Base-by-base conservation (phyloP, 37 sponge, comb jelly and placozoan species). In the Spongia lamella region DNA sequence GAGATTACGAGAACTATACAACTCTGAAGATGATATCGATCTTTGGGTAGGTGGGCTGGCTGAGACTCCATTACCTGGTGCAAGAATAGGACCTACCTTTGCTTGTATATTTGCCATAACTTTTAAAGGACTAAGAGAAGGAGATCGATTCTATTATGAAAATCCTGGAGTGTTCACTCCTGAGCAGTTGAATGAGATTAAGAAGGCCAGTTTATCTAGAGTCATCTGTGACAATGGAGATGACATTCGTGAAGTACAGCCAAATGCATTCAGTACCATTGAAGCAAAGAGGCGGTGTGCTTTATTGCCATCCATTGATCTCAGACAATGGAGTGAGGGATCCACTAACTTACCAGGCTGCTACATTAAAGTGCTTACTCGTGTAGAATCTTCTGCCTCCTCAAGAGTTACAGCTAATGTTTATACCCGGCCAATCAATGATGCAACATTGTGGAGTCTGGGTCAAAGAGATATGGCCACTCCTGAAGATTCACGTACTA, bases 141-240 rank as follows among this genome's bases (percentile, higher is more conserved):
- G 97, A 17, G 97, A 97, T 65, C 56, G 94, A 27, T 93, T 93
- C 76, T 97, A 51, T 66, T 93, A 88, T 63, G 66, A 57, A 32
- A 78, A 86, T 31, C 68, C 68, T 22, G 72, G 82, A 17, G 85
- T 83, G 7, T 93, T 93, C 79, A 88, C 89, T 27, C 16, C 38
- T 20, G 72, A 7, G 11, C 94, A 97, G 55, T 61, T 79, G 7
- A 7, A 19, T 11, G 68, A 81, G 35, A 84, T 93, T 17, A 21
- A 20, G 24, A 66, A 40, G 38, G 61, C 64, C 13, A 56, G 84
- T 6, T 56, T 97, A 6, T 81, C 92, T 21, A 57, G 61, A 31
- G 84, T 97, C 25, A 73, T 93, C 29, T 97, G 97, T 75, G 89
- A 90, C 72, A 97, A 90, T 63, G 36, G 84, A 35, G 86, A 84